A percentile compares a stretch with the other conserved stretches of the same genome.
Conservation (phyloP, 2,113 vertebrate species). For the Corvus cornix region DNA sequence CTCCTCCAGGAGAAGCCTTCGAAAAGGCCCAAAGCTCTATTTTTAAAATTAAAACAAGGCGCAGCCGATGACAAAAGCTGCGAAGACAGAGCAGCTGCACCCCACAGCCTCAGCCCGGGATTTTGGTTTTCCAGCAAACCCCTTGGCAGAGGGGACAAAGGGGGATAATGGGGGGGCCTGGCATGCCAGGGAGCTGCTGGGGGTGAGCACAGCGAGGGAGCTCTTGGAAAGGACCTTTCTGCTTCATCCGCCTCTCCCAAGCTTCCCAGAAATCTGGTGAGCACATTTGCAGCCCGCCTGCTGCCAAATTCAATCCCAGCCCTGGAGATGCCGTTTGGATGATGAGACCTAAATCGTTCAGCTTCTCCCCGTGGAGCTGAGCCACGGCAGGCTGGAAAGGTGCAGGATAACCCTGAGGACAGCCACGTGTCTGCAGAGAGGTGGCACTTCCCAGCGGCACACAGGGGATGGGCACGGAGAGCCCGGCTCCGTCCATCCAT, state of each 20-base stretch:
- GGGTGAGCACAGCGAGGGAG: rapidly evolving
- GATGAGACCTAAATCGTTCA: not conserved
- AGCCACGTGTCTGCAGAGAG: rapidly evolving
- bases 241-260: not conserved
- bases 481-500: rapidly evolving
- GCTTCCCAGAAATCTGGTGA: not conserved
- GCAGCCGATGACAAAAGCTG: not conserved
- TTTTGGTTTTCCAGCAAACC: not conserved
- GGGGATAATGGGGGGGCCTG: rapidly evolving
- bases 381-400: not conserved
- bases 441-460: not conserved
- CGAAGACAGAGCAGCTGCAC: not conserved
- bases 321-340: not conserved
- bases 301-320: not conserved
- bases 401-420: no score
- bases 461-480: rapidly evolving
- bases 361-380: rapidly evolving
- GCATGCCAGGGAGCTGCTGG: not conserved
- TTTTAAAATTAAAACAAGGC: not conserved
- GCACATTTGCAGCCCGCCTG: not conserved
- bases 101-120: rapidly evolving
- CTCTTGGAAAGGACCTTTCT: not conserved
- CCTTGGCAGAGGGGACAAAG: not conserved
- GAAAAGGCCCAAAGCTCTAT: not conserved
- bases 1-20: not conserved